Evolutionary conservation across 2,113 vertebrate genomes (phyloP).

Genomic region (Hippocampus mohnikei): DNA sequence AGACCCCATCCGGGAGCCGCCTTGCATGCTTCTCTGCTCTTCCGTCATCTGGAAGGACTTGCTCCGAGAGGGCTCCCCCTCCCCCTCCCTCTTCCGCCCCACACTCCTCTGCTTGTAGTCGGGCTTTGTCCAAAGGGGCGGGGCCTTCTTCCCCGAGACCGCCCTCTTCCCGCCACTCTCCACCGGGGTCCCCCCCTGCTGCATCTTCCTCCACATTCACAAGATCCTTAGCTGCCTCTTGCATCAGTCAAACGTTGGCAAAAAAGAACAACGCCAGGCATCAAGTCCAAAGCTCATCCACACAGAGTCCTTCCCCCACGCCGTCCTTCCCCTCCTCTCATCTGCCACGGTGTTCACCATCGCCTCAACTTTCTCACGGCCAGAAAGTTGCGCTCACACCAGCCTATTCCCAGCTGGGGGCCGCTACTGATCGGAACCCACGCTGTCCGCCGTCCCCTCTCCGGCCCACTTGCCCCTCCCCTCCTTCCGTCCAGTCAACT

Average conservation of each 20-base stretch:
- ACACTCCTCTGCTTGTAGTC: constrained; percentile 49
- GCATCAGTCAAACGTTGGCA: constrained; percentile 79
- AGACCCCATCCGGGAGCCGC: neutral
- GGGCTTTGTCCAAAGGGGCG: constrained; percentile 16
- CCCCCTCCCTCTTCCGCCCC: constrained; percentile 53
- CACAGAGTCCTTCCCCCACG: constrained; percentile 16
- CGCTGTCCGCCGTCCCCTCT: constrained; percentile 27
- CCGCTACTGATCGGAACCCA: constrained; percentile 19
- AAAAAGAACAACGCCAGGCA: constrained; percentile 49
- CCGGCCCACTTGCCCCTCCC: constrained; percentile 35
- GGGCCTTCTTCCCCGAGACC: constrained; percentile 16
- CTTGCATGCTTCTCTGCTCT: constrained; percentile 32
- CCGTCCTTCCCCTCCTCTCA: constrained; percentile 18
- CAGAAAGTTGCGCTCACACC: constrained; percentile 9
- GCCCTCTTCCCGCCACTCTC: constrained; percentile 34
- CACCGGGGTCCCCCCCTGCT: constrained; percentile 54
- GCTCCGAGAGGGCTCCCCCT: constrained; percentile 27
- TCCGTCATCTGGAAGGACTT: constrained; percentile 4
- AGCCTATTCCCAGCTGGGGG: constrained; percentile 9
- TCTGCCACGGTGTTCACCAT: constrained; percentile 40
- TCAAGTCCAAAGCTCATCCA: constrained; percentile 7
- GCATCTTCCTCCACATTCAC: constrained; percentile 64
- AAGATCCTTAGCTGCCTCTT: constrained; percentile 79
- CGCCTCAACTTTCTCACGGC: constrained; percentile 38
- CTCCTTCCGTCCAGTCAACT: constrained; percentile 16